A percentile compares a stretch with the other conserved stretches of the same genome.
Evolutionary conservation across 2,888 invertebrate species (phyloP).

Genomic region (Theodoxus fluviatilis): DNA sequence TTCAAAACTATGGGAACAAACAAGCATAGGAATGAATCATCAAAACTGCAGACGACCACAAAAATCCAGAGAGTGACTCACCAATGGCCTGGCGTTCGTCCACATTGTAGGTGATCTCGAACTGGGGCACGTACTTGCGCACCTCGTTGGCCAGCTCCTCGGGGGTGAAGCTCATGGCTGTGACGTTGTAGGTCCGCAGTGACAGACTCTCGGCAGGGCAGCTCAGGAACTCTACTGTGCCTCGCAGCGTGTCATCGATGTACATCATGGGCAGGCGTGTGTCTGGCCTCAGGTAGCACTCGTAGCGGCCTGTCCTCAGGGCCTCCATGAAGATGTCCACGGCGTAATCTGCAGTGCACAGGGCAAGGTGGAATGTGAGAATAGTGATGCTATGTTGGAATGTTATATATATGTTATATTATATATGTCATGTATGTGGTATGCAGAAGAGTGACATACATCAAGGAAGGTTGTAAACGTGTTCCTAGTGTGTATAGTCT

Average conservation of each 20-base stretch:
- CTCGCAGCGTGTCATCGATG: slow-evolving; percentile 71
- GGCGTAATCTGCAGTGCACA: slow-evolving; percentile 79
- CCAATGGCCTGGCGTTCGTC: slow-evolving; percentile 84
- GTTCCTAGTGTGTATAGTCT: no score
- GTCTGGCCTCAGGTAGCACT: slow-evolving; percentile 83
- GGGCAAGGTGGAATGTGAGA: no score
- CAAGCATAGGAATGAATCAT: no score
- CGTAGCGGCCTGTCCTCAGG: slow-evolving; percentile 76
- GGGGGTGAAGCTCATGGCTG: slow-evolving; percentile 91
- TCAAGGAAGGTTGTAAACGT: no score
- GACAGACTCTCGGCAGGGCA: slow-evolving; percentile 70
- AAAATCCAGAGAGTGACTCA: no score
- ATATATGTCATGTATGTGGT: no score
- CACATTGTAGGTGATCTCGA: slow-evolving; percentile 80
- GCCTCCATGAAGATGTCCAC: slow-evolving; percentile 92
- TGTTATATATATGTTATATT: no score
- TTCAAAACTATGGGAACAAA: no score
- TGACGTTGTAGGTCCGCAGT: slow-evolving; percentile 87
- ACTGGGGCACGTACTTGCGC: slow-evolving; percentile 74
- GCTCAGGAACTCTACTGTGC: slow-evolving; percentile 78
- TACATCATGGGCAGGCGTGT: slow-evolving; percentile 94
- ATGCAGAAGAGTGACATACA: no score
- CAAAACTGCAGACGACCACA: no score
- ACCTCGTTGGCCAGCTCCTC: slow-evolving; percentile 81
- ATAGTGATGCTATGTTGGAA: no score